These are phyloP conservation scores for Streblospio benedicti DNA, from an alignment of 1,140 invertebrate genomes.

Conservation along the genomic window DNA sequence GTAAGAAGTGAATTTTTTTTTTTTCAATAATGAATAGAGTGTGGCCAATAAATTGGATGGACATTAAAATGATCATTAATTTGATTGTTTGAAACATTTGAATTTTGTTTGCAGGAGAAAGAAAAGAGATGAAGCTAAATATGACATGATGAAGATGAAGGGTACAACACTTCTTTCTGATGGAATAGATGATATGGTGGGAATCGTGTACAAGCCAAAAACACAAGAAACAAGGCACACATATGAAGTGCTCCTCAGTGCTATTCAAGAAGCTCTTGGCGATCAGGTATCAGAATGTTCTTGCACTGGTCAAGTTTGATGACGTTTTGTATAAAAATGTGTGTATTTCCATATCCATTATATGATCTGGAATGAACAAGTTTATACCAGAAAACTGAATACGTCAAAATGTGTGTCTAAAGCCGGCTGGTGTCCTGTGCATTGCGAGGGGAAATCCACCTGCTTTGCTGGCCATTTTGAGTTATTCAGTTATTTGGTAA, in stretches of 20 bases:
- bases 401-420: too few species aligned
- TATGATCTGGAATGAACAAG: too few species aligned
- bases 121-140: constrained; percentile 71
- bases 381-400: too few species aligned
- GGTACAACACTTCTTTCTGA: constrained; percentile 74
- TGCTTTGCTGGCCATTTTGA: too few species aligned
- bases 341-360: too few species aligned
- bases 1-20: constrained; percentile 11
- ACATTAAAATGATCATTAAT: neutral
- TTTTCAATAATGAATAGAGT: neutral
- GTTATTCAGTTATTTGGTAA: too few species aligned
- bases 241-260: constrained; percentile 71
- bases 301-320: neutral
- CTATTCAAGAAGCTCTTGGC: constrained; percentile 89
- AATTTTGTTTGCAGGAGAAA: constrained; percentile 28
- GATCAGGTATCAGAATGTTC: constrained; percentile 68
- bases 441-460: too few species aligned
- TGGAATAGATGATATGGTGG: constrained; percentile 82
- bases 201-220: constrained; percentile 90
- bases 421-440: too few species aligned
- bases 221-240: constrained; percentile 95
- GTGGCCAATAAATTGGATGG: neutral
- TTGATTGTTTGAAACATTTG: neutral
- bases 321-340: neutral
- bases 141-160: constrained; percentile 84